A percentile compares a stretch with the other conserved stretches of the same genome.
Evolutionary conservation across 1,140 invertebrate species (phyloP).

Genomic region (Pseudomyrmex flavicornis): DNA sequence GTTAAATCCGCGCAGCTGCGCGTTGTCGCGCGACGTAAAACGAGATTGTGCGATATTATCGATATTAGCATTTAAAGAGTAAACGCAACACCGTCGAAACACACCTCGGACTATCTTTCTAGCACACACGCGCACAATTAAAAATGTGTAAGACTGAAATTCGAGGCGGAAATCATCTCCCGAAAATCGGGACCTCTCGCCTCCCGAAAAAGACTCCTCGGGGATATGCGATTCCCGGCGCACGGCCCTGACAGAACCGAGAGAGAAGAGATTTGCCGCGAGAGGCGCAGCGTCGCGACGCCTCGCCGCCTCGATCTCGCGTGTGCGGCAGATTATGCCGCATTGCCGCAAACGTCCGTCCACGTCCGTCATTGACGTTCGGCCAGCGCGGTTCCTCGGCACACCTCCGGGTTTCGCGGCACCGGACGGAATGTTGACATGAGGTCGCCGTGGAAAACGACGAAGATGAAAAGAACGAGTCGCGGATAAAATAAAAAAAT

Average conservation of each 20-base stretch:
- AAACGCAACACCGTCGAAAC: neutral
- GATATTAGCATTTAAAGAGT: too few species aligned
- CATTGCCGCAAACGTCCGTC: slow-evolving; percentile 73
- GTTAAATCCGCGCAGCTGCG: too few species aligned
- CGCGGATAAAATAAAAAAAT: slow-evolving; percentile 1
- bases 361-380: slow-evolving; percentile 52
- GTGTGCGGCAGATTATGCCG: slow-evolving; percentile 77
- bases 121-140: neutral
- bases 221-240: neutral
- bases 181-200: too few species aligned
- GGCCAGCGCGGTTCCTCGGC: slow-evolving; percentile 3
- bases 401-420: neutral
- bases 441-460: slow-evolving; percentile 47
- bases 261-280: slow-evolving; percentile 52
- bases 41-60: too few species aligned
- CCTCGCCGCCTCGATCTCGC: slow-evolving; percentile 56
- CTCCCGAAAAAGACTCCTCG: neutral
- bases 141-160: neutral
- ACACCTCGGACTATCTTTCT: neutral
- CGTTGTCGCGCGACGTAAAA: too few species aligned
- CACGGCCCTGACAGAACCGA: slow-evolving; percentile 30
- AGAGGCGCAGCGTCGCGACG: slow-evolving; percentile 71
- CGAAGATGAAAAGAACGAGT: neutral
- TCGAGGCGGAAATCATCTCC: neutral
- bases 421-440: neutral